Conservation (phyloP, 2,797 vertebrate species). For the Selene dorsalis region DNA sequence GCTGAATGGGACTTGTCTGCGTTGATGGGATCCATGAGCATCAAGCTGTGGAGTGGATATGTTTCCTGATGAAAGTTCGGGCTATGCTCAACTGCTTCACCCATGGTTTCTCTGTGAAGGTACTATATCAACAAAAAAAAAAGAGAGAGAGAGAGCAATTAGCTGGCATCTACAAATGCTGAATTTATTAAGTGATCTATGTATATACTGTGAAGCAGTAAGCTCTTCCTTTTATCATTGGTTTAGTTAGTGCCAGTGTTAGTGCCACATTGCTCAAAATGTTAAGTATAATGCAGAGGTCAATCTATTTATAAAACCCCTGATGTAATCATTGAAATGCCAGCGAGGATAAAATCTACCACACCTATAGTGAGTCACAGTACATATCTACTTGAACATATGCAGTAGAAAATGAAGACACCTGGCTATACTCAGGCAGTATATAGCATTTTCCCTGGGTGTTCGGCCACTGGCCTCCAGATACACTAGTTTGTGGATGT, state of each 20-base stretch:
- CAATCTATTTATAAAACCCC: not conserved
- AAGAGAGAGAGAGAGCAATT: slow-evolving; percentile 21
- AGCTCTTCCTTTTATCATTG: not conserved
- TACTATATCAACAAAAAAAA: slow-evolving; percentile 64
- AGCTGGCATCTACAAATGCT: not conserved
- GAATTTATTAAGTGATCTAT: not conserved
- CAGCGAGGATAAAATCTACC: not conserved
- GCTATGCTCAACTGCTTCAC: slow-evolving; percentile 84
- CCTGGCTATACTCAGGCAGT: slow-evolving; percentile 83
- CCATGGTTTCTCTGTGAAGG: slow-evolving; percentile 87
- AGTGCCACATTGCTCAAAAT: not conserved
- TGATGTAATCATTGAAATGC: not conserved
- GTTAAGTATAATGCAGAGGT: not conserved
- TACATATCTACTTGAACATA: not conserved
- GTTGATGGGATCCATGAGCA: not conserved
- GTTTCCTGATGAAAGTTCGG: slow-evolving; percentile 80
- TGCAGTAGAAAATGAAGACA: slow-evolving; percentile 37
- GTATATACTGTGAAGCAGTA: too few species aligned
- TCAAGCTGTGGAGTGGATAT: slow-evolving; percentile 47
- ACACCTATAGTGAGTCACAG: not conserved
- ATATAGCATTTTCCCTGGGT: slow-evolving; percentile 80
- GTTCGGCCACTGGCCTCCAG: slow-evolving; percentile 68
- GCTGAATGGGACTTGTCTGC: not conserved
- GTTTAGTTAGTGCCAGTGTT: not conserved
- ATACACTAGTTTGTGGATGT: slow-evolving; percentile 37